A percentile compares a stretch with the other conserved stretches of the same genome.
Evolutionary conservation across 2,797 vertebrate species (phyloP).

Genomic region (Alosa sapidissima): DNA sequence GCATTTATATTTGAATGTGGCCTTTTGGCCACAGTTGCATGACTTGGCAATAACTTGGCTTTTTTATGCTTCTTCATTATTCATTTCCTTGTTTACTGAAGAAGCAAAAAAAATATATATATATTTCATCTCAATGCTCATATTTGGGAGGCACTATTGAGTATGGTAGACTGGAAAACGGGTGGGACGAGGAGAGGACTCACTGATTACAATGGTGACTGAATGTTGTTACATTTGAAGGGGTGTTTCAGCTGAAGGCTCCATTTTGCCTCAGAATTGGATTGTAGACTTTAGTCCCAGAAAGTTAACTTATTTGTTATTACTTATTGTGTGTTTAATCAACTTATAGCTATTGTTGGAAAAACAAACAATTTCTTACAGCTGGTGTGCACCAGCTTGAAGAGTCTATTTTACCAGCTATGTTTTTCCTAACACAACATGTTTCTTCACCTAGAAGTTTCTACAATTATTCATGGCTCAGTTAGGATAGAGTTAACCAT

Average conservation of each 20-base stretch:
- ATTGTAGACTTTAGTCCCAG: background rate
- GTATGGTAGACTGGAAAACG: background rate
- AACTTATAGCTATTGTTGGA: background rate
- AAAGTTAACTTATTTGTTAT: background rate
- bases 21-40: constrained; percentile 32
- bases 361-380: background rate
- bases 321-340: background rate
- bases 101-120: constrained; percentile 38
- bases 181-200: background rate
- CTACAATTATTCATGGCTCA: background rate
- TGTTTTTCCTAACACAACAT: too few species aligned
- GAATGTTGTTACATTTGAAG: background rate
- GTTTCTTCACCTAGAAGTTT: background rate
- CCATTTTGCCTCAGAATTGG: background rate
- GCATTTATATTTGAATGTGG: constrained; percentile 38
- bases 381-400: background rate
- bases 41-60: background rate
- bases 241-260: background rate
- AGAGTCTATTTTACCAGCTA: background rate
- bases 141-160: background rate
- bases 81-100: background rate
- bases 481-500: background rate
- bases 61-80: background rate
- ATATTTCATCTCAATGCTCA: background rate
- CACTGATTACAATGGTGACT: background rate